Base-by-base conservation (phyloP, 1,140 invertebrate genomes). In the Drosophila arawakana region DNA sequence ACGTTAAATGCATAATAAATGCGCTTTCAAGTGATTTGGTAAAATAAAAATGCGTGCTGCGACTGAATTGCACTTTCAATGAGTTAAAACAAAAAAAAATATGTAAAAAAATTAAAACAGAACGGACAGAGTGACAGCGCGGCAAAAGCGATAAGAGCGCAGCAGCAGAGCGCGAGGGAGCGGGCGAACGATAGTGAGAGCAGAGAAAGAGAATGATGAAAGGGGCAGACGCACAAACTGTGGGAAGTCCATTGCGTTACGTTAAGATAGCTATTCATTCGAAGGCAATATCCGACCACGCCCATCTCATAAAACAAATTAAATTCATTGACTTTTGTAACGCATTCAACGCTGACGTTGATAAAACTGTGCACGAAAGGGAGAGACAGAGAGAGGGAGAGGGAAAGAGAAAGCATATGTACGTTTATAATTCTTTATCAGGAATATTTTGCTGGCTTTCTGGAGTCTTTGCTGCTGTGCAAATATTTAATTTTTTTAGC, bases 1-100 rank as follows among this genome's bases (percentile, higher is more conserved):
- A 89, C 84, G 84, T 81, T 89, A 89, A 89, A 89, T 89, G 84
- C 84, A 89, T 89, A 89, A 89, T 81, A 89, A 89, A 89, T 89
- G 80, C 80, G 84, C 54, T 75, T 84, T 57, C 67, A 80, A 62
- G 76, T 69, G 80, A 69, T 80, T 82, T 68, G 59, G 76, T 72
- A 80, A 84, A 84, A 73, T 73, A 68, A 88, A 57, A 78, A 86
- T 86, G 83, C 83, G 83, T 86, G 80, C 80, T 57, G 57, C 76
- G 71, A 75, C 82, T 69, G 78, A 80, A 74, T 75, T 88, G 80
- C 83, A 88, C 84, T 86, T 80, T 86, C 84, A 88, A 86, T 86
- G 82, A 86, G 71, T 72, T 78, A 76, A 77, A 81, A 84, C 46
- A 80, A 88, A 83, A 73, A 55, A n/a, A 37, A 61, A 59, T 49